Conservation (phyloP, 2,113 vertebrate species). For the Monopterus albus region DNA sequence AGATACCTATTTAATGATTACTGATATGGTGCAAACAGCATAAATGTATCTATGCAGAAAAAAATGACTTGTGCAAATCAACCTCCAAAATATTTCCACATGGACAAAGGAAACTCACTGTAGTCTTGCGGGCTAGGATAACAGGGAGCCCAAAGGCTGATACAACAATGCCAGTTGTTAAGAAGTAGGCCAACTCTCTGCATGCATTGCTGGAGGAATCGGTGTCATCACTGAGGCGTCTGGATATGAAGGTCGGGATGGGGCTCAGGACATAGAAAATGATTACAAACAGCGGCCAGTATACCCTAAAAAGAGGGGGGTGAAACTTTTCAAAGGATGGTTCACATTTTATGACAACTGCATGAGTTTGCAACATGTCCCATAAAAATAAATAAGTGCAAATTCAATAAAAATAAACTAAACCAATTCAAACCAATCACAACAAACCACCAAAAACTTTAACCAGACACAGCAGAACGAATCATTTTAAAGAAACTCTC, state of each 20-base stretch:
- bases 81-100: neutral
- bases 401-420: neutral
- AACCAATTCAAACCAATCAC: too few species aligned
- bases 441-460: neutral
- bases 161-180: constrained; percentile 96
- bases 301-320: constrained; percentile 79
- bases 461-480: neutral
- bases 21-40: neutral
- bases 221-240: constrained; percentile 85
- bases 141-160: constrained; percentile 93
- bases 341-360: too few species aligned
- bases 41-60: neutral
- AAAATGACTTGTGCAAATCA: neutral
- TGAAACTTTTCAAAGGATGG: neutral
- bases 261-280: constrained; percentile 92
- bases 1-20: neutral
- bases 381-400: neutral
- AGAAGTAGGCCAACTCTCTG: constrained; percentile 92
- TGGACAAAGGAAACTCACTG: constrained; percentile 80
- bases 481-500: neutral
- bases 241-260: constrained; percentile 92
- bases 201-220: constrained; percentile 92
- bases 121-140: constrained; percentile 85
- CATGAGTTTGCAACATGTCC: neutral
- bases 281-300: constrained; percentile 96